Evolutionary conservation across 2,888 invertebrate species (phyloP).

Genomic region (Tetranychus truncatus): DNA sequence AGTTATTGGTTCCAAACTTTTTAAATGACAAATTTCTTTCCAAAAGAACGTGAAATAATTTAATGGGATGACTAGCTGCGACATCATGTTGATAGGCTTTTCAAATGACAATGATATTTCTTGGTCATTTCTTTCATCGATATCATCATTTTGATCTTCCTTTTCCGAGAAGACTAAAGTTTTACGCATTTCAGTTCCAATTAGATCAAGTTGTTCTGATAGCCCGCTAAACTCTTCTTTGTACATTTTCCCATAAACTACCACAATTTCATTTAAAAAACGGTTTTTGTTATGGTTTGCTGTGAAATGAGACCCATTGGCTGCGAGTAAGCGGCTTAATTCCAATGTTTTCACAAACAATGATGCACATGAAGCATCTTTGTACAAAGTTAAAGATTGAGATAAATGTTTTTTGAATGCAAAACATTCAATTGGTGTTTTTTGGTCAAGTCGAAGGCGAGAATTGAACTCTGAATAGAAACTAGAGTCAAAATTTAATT

Average conservation of each 20-base stretch:
- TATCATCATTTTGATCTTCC: not conserved
- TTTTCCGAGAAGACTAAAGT: not conserved
- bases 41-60: not conserved
- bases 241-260: not conserved
- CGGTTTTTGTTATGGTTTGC: not conserved
- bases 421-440: not conserved
- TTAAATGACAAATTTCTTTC: not conserved
- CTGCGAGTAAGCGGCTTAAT: not conserved
- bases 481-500: not conserved
- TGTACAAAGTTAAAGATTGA: not conserved
- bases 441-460: not conserved
- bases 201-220: not conserved
- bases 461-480: not conserved
- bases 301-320: not conserved
- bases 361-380: not conserved
- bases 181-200: not conserved
- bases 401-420: not conserved
- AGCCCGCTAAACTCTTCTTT: not conserved
- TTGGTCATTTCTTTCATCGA: not conserved
- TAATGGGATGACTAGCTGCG: not conserved
- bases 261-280: not conserved
- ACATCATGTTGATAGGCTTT: not conserved
- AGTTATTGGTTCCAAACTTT: not conserved
- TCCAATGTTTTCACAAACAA: not conserved
- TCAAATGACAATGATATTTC: not conserved